Evolutionary conservation across 2,113 vertebrate genomes (phyloP), one percentile per base, ranked within the genome.

Genomic region (Cynopterus brachyotis): DNA sequence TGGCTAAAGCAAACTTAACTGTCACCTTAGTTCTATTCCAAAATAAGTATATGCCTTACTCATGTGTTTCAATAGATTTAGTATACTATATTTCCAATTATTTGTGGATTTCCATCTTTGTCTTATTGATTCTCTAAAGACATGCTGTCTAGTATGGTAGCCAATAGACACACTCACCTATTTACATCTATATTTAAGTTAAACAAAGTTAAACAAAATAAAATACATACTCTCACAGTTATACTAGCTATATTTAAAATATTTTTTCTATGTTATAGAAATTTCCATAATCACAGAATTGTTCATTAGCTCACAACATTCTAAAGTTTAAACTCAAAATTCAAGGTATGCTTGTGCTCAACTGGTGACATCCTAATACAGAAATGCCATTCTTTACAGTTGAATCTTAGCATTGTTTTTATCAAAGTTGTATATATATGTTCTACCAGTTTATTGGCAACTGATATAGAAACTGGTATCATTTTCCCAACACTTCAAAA

Each of bases 321-420:
- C 32, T 92, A 28, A 92, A 60, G 50, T 89, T 82, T 79, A 93
- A 79, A 66, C 3, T 87, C 20, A 90, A 81, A 92, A 72, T 92
- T 70, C 35, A 75, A 94, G 84, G 76, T 64, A 57, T 16, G 42
- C 6, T 4, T 24, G 35, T 78, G 32, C 17, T 73, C 30, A 86
- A 47, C 28, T n/a, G 22, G 28, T 60, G 6, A 87, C 20, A 62
- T 40, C 6, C 12, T 82, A 5, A 89, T 72, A 57, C 1, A 83
- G 42, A 59, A 91, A 53, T 53, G 11, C 4, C 20, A 67, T 66
- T 55, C 0, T 85, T 85, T 85, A 75, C 15, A 92, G 89, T 5
- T 22, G 24, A 80, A 73, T 45, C 10, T 55, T 73, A 69, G 6
- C 59, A 80, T 47, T 84, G 6, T 24, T 94, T 91, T 94, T 32